Base-by-base conservation (phyloP, 30 jellyfish, hydroid and myxozoan species). In the Hydra vulgaris region DNA sequence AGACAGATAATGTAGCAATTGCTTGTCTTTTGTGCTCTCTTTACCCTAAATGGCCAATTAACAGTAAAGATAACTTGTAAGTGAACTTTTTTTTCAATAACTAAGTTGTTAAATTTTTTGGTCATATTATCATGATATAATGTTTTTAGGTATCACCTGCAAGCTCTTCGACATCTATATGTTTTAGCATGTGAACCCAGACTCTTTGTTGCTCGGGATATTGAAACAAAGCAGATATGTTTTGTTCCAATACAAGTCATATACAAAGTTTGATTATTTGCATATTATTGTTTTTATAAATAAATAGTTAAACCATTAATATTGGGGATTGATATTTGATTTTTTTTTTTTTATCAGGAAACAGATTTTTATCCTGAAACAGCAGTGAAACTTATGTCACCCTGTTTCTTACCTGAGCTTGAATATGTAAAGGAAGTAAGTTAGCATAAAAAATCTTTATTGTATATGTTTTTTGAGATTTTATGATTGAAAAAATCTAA, bases 121-220 rank as follows among this genome's bases (percentile, higher is more conserved):
- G n/a, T n/a, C n/a, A n/a, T n/a, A n/a, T n/a, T n/a, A n/a, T n/a
- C n/a, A n/a, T n/a, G n/a, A n/a, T n/a, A n/a, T n/a, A n/a, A n/a
- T n/a, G n/a, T 18, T 71, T 70, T 0, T 66, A 92, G 98, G 81
- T 87, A 81, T 70, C 98, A 92, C 72, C 94, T 92, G 24, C 98
- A 92, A 76, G 98, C 98, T 3, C 82, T 87, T 61, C 96, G 98
- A 26, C 98, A 92, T 72, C 89, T 92, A 15, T 92, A 86, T 87
- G 86, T 92, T 18, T 75, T 92, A 66, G 96, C 96, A 0, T 86
- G 98, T 55, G 98, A 92, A 52, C 95, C 94, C 26, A 79, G 98
- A 40, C 71, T 92, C 66, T 86, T 87, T 21, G 77, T 86, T 23
- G 89, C 98, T 54, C 81, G 96, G 52, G 98, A 92, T 72, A 74